Base-by-base conservation (phyloP, 2,888 invertebrate genomes). In the Macrophya annulata region DNA sequence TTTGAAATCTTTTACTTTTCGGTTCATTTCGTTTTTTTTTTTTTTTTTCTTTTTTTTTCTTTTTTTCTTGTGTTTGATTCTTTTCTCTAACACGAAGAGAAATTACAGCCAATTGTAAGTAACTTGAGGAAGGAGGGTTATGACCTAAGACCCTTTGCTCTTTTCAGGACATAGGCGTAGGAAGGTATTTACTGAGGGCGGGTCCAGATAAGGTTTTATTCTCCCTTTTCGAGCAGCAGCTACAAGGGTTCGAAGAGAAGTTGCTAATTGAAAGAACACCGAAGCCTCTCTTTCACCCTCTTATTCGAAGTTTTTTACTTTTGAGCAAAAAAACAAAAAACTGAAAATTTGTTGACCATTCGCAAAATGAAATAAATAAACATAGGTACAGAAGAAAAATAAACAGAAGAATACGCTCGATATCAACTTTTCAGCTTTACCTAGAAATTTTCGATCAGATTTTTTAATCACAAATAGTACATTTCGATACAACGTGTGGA, bases 141-240 rank as follows among this genome's bases (percentile, higher is more conserved):
- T 17, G 6, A 45, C 74, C 45, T 17, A 6, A 68, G 68, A 68
- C 43, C 43, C 74, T 74, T 74, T 45, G 45, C 74, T 74, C 74
- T 74, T 74, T 45, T 74, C 21, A 21, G n/a, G n/a, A 45, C 25
- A 21, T 40, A 37, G 15, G 71, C 25, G 51, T 62, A 62, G 21
- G 25, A 9, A 40, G 40, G 17, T 45, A 74, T 77, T 55, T 55
- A 4, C 51, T 31, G 12, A 48, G 77, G 77, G 55, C 3, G 77
- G 51, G 51, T 72, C 8, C 77, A 55, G 77, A 77, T 77, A 77
- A 77, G 77, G 55, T 77, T 77, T 77, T 48, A 55, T 31, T 51
- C 51, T n/a, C 48, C 21, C 45, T 21, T 76, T 76, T 8, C 31
- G 15, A 68, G 68, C 77, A 55, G 17, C 51, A 37, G 37, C n/a